Percentiles rank a stretch among this genome's conserved stretches.
Evolutionary conservation across 2,888 invertebrate genomes (phyloP).

Genomic region (Spialia ferax): DNA sequence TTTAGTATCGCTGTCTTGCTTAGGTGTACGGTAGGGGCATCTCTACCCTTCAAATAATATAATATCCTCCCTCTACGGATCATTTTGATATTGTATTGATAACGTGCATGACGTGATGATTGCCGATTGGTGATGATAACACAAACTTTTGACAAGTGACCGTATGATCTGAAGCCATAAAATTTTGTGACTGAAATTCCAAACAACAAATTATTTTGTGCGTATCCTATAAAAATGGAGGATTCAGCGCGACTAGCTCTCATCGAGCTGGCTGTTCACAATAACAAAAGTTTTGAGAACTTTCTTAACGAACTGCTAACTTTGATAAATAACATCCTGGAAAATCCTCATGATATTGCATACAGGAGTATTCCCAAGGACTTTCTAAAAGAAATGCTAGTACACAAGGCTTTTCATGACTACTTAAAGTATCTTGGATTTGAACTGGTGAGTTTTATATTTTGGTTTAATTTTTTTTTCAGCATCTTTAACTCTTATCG

Average conservation of each 20-base stretch:
- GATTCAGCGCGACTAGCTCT: constrained; percentile 78
- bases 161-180: neutral
- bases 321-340: constrained; percentile 67
- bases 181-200: neutral
- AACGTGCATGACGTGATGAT: too few species aligned
- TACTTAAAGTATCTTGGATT: constrained; percentile 79
- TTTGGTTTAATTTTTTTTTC: neutral
- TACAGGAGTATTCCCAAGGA: constrained; percentile 63
- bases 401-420: constrained; percentile 62
- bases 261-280: constrained; percentile 70
- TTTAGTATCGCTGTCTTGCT: too few species aligned
- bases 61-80: too few species aligned
- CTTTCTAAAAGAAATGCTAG: constrained; percentile 57
- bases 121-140: too few species aligned
- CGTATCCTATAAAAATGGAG: constrained; percentile 62
- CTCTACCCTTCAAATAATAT: too few species aligned
- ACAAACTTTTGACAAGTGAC: neutral
- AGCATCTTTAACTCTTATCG: too few species aligned
- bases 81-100: too few species aligned
- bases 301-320: constrained; percentile 67
- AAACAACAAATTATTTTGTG: neutral
- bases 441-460: constrained; percentile 58
- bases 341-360: constrained; percentile 71
- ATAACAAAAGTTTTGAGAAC: constrained; percentile 63
- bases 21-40: too few species aligned